These are phyloP conservation scores for Drosophila flavopinicola DNA, from an alignment of 2,888 invertebrate species.

Conservation along the genomic window DNA sequence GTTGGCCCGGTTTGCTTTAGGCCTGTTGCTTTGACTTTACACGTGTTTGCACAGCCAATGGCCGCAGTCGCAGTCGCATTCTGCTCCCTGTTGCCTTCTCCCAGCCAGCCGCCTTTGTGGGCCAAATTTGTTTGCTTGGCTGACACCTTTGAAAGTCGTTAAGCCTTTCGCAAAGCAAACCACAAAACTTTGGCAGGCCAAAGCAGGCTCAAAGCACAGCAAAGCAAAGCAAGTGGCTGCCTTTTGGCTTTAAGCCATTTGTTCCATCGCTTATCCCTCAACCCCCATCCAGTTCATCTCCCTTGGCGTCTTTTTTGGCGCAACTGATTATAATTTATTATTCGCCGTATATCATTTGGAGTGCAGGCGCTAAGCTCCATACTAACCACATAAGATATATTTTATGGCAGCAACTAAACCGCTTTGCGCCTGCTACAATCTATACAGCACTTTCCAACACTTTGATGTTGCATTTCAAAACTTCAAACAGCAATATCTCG, in stretches of 20 bases:
- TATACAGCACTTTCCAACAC: no score
- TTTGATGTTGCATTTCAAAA: no score
- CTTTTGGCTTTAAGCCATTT: conserved; percentile 12
- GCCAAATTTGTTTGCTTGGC: conserved; percentile 67
- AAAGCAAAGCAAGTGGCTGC: conserved; percentile 69
- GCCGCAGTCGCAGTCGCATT: conserved; percentile 34
- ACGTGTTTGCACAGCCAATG: conserved; percentile 64
- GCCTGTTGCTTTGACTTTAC: conserved; percentile 72
- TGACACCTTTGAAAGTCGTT: conserved; percentile 62
- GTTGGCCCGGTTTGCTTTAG: conserved; percentile 32
- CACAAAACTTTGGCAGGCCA: conserved; percentile 29
- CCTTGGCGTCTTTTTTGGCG: background rate
- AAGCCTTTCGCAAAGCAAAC: conserved; percentile 44
- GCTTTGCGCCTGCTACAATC: no score
- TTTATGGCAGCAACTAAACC: no score
- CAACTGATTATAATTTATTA: conserved; percentile 23
- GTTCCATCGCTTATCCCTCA: background rate
- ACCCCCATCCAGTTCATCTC: no score
- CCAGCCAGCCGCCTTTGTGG: conserved; percentile 25
- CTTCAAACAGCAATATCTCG: no score
- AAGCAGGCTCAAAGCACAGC: conserved; percentile 67
- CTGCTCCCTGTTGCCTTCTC: conserved; percentile 10
- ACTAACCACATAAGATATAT: no score
- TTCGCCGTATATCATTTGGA: background rate
- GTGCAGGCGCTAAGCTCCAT: background rate